Evolutionary conservation across 2,888 invertebrate genomes (phyloP).

Genomic region (Orthosia gothica): DNA sequence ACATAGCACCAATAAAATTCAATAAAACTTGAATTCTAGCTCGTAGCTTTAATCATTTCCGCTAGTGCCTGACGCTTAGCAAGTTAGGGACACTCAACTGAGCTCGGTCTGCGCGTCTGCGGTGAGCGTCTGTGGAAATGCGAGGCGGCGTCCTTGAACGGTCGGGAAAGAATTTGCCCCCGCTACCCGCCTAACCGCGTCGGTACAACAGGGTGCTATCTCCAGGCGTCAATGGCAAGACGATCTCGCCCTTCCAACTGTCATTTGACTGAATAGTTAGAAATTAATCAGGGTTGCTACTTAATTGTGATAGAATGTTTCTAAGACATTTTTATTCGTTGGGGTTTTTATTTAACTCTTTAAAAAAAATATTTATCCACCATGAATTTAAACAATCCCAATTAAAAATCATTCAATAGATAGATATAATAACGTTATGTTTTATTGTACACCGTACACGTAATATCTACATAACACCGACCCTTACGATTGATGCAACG

Average conservation of each 20-base stretch:
- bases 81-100: conserved; percentile 5
- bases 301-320: neutral
- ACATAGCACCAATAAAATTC: neutral
- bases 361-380: too few relatives aligned
- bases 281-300: neutral
- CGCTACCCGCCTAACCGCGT: neutral
- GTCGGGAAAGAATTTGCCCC: neutral
- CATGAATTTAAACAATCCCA: neutral
- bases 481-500: too few relatives aligned
- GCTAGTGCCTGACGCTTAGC: neutral
- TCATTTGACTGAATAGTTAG: neutral
- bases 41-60: neutral
- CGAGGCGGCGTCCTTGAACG: neutral
- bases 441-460: too few relatives aligned
- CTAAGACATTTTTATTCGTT: neutral
- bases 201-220: neutral
- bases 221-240: neutral
- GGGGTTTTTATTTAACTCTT: too few relatives aligned
- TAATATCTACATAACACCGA: too few relatives aligned
- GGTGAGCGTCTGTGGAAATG: conserved; percentile 5
- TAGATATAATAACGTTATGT: neutral
- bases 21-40: neutral
- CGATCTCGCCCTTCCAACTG: neutral
- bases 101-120: neutral
- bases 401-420: neutral